A percentile compares a stretch with the other conserved stretches of the same genome.
phyloP scores from a whole-genome alignment of 2,113 vertebrate species.

The Cyrtonyx montezumae region DNA sequence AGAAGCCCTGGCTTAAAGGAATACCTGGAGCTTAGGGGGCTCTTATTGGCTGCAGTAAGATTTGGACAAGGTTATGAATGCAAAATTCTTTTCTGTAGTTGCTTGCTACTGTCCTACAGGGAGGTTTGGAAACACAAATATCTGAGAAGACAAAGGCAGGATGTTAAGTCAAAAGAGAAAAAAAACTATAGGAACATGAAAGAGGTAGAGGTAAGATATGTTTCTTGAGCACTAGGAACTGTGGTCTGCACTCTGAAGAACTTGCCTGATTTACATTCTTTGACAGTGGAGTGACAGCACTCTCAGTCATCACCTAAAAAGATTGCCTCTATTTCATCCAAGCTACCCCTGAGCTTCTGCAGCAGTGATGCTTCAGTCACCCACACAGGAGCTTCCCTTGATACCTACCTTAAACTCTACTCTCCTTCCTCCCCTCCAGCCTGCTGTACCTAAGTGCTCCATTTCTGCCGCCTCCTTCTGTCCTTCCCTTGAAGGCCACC shows the following conservation, averaged over 20 bases:
- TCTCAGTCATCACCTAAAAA: neutral
- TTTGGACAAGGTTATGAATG: neutral
- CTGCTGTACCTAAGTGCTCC: neutral
- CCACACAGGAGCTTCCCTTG: neutral
- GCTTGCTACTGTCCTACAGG: neutral
- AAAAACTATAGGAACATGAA: neutral
- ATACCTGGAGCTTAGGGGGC: neutral
- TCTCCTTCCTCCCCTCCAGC: neutral
- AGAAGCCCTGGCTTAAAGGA: neutral
- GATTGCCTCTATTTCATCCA: neutral
- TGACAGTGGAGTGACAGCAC: neutral
- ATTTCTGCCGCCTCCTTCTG: neutral
- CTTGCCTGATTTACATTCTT: neutral
- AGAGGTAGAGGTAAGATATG: neutral
- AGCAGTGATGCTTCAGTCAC: neutral
- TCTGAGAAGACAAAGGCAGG: neutral
- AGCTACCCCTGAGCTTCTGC: neutral
- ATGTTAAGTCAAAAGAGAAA: conserved; percentile 11
- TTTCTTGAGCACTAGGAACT: neutral
- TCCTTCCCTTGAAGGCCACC: neutral
- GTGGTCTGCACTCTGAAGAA: neutral
- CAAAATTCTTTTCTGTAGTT: neutral
- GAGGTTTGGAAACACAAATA: neutral
- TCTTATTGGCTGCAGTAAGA: neutral
- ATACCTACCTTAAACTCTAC: neutral